These are phyloP conservation scores for Diacarnus erythraeanus DNA, from an alignment of 37 sponge, comb jelly and placozoan species.

Conservation along the genomic window DNA sequence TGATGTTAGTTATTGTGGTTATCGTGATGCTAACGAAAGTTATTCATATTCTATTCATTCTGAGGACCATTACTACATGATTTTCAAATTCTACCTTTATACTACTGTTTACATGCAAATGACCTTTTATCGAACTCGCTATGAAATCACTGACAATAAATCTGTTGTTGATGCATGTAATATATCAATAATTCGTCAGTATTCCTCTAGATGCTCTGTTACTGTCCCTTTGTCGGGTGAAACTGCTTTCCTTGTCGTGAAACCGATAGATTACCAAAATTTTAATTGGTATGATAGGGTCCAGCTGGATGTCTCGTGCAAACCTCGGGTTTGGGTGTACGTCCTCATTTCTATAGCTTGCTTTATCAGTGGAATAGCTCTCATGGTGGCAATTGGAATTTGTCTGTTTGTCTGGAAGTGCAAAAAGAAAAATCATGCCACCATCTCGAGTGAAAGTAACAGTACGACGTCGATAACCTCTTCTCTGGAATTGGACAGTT, in stretches of 20 bases:
- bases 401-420: not conserved
- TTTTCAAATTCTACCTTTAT: not conserved
- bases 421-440: not conserved
- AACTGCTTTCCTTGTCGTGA: not conserved
- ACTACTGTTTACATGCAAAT: not conserved
- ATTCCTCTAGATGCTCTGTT: not conserved
- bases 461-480: too few species aligned
- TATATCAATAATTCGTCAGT: not conserved
- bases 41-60: not conserved
- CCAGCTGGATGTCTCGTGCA: not conserved
- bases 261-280: not conserved
- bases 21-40: not conserved
- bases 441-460: not conserved
- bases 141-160: not conserved
- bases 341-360: not conserved
- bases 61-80: slow-evolving; percentile 37
- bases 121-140: slow-evolving; percentile 27
- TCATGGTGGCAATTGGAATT: not conserved
- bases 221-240: not conserved
- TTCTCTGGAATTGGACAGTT: not conserved
- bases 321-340: slow-evolving; percentile 42
- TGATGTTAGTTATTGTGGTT: not conserved
- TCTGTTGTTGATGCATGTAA: not conserved
- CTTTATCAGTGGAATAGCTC: not conserved
- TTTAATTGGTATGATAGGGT: not conserved